Base-by-base conservation (phyloP, 2,888 invertebrate genomes). In the Cecidostiba fungosa region DNA sequence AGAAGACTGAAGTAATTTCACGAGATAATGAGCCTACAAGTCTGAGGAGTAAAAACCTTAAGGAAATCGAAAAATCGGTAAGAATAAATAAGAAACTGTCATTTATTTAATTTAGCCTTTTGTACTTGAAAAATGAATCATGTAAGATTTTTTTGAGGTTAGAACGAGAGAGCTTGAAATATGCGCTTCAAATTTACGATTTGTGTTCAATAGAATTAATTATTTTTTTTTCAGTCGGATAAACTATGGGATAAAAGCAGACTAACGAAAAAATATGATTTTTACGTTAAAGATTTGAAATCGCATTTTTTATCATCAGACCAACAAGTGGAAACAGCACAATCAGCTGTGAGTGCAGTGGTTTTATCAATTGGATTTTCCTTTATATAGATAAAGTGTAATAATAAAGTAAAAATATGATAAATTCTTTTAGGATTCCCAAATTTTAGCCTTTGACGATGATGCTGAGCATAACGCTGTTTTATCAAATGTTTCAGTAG, bases 241-340 rank as follows among this genome's bases (percentile, higher is more conserved):
- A 88, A 86, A 73, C 85, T 93, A 16, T 94, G 94, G 94, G 90
- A 92, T 81, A 90, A 87, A 85, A 90, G 91, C 23, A 89, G 88
- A 85, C 77, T 91, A 76, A 87, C 87, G 10, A 69, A 87, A 70
- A 88, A 79, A n/a, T 66, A 87, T 72, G 85, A 87, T 26, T 92
- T 92, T 85, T 93, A 93, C 86, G 90, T 92, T 4, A 29, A 89
- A 39, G 84, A 88, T 84, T 87, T 93, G 29, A 89, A 87, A 50
- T 77, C 85, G 54, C 79, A 89, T 36, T 88, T 90, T 54, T 54
- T 69, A 26, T n/a, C 62, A 26, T 54, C 36, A n/a, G 16, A 47
- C 29, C 29, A 73, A 59, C n/a, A 69, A 69, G 19, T 36, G 8
- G 19, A 85, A 66, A 23, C 69, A 70, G 50, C 26, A 47, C 29